phyloP scores from a whole-genome alignment of 2,113 vertebrate genomes.

The Thomomys bottae region DNA sequence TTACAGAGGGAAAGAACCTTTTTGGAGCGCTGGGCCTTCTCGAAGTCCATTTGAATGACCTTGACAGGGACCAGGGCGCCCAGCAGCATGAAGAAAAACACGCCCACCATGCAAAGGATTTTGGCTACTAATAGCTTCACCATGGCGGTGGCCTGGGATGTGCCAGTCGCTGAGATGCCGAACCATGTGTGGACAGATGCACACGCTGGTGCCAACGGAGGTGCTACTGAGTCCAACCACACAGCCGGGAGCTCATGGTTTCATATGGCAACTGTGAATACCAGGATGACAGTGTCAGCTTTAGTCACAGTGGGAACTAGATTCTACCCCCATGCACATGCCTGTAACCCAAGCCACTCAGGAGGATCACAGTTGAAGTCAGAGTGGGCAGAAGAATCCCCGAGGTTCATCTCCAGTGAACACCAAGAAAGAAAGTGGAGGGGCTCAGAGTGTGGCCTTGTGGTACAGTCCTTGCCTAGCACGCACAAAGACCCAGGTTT shows the following conservation, averaged over 20 bases:
- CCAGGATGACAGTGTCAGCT: neutral
- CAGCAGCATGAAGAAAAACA: constrained; percentile 91
- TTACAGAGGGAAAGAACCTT: constrained; percentile 89
- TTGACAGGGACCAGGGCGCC: constrained; percentile 92
- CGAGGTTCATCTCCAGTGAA: too few species aligned
- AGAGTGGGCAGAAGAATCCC: too few species aligned
- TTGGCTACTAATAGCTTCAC: constrained; percentile 91
- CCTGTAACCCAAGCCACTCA: neutral
- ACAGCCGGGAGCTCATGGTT: constrained; percentile 8
- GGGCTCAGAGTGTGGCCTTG: too few species aligned
- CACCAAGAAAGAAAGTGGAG: too few species aligned
- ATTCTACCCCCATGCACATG: neutral
- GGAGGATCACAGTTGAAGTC: too few species aligned
- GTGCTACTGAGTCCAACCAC: fast-evolving
- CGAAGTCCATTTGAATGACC: constrained; percentile 86
- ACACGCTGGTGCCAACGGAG: fast-evolving
- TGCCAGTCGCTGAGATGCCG: neutral
- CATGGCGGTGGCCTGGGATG: neutral
- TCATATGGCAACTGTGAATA: constrained; percentile 44
- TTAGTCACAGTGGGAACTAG: neutral
- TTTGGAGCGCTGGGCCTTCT: constrained; percentile 88
- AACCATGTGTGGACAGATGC: neutral
- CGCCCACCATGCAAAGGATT: constrained; percentile 89
- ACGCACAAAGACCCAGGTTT: too few species aligned
- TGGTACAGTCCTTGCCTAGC: too few species aligned